Evolutionary conservation across 1,140 invertebrate species (phyloP).

Genomic region (Nasonia giraulti): DNA sequence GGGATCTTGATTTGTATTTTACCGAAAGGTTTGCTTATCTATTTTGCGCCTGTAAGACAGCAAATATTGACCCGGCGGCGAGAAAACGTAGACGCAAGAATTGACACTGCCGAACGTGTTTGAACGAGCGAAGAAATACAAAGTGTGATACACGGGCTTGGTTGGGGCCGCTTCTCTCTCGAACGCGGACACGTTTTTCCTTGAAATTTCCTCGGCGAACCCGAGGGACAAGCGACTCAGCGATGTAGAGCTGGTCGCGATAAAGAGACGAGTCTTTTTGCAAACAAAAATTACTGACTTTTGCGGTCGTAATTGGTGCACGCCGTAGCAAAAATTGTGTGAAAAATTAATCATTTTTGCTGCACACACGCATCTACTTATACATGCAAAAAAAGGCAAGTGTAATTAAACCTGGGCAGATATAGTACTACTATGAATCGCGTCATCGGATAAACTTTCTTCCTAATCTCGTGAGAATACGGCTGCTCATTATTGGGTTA

Average conservation of each 20-base stretch:
- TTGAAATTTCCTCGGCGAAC: not conserved
- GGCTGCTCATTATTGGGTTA: conserved; percentile 29
- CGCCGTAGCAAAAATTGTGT: too few relatives aligned
- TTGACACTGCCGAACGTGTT: conserved; percentile 59
- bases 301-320: too few relatives aligned
- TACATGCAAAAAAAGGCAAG: too few relatives aligned
- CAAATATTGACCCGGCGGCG: conserved; percentile 62
- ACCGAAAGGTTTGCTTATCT: conserved; percentile 62
- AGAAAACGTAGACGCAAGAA: conserved; percentile 57
- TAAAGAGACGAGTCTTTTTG: too few relatives aligned
- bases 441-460: not conserved
- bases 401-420: too few relatives aligned
- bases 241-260: too few relatives aligned
- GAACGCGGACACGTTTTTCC: not conserved
- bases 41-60: conserved; percentile 63
- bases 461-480: conserved; percentile 27
- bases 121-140: conserved; percentile 50
- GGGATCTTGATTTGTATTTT: conserved; percentile 42
- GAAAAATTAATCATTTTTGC: too few relatives aligned
- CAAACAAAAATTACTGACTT: too few relatives aligned
- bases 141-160: not conserved
- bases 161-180: not conserved
- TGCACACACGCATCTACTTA: too few relatives aligned
- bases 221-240: too few relatives aligned
- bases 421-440: not conserved